Evolutionary conservation across 2,113 vertebrate genomes (phyloP).

Genomic region (Myiagra hebetior): DNA sequence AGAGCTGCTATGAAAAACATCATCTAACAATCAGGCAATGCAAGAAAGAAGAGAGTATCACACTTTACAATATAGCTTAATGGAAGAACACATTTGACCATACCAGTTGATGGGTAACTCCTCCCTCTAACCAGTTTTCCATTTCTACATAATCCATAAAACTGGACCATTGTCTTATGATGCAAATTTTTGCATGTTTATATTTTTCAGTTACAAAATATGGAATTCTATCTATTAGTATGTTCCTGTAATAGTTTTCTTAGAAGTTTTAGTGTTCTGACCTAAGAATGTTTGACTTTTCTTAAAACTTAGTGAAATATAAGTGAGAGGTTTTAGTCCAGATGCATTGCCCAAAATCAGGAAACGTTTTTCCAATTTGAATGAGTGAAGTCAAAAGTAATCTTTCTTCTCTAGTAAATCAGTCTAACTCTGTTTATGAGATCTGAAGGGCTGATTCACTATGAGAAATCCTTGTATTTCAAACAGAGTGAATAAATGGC

Average conservation of each 20-base stretch:
- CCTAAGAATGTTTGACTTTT: background rate
- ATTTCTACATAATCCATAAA: background rate
- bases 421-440: background rate
- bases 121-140: background rate
- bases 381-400: background rate
- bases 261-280: background rate
- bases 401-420: background rate
- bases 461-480: background rate
- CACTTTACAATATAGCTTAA: background rate
- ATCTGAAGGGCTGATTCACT: background rate
- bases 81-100: background rate
- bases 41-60: background rate
- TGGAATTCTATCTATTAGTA: background rate
- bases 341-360: background rate
- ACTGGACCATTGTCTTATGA: background rate
- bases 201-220: background rate
- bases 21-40: background rate
- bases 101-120: background rate
- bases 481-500: background rate
- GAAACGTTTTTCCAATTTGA: background rate
- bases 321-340: background rate
- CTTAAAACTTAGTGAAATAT: background rate
- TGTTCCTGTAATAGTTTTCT: background rate
- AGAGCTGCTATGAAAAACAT: background rate
- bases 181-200: background rate